A percentile compares a stretch with the other conserved stretches of the same genome.
Conservation (phyloP, 2,888 invertebrate species). For the Oithona nana region DNA sequence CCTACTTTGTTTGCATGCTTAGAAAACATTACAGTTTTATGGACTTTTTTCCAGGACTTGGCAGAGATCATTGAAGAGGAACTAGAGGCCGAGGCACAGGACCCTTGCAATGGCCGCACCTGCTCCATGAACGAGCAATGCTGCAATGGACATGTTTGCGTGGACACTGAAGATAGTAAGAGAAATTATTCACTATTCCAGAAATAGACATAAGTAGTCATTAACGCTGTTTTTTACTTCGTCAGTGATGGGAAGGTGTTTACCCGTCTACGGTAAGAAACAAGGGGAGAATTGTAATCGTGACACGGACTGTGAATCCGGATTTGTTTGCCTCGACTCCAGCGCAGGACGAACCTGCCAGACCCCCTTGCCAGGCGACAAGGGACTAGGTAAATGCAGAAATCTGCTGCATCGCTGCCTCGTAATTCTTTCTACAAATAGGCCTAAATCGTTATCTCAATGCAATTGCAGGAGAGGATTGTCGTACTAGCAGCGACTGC, state of each 20-base stretch:
- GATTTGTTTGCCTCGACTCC: constrained; percentile 49
- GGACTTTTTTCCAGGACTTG: neutral
- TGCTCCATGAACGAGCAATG: constrained; percentile 63
- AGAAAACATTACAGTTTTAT: neutral
- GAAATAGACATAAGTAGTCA: too few species aligned
- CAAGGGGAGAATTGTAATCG: constrained; percentile 61
- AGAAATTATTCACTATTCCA: neutral
- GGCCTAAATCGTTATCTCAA: neutral
- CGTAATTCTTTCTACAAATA: neutral
- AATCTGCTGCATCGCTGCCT: neutral
- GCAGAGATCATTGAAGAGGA: constrained; percentile 26
- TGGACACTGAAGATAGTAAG: constrained; percentile 23
- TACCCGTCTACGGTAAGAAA: constrained; percentile 49
- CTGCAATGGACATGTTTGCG: constrained; percentile 59
- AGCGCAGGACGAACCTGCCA: constrained; percentile 50
- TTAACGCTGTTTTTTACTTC: too few species aligned
- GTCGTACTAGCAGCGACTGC: constrained; percentile 22
- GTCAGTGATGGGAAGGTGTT: constrained; percentile 42
- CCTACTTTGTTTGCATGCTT: neutral
- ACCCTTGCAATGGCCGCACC: constrained; percentile 53
- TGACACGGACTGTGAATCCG: constrained; percentile 66
- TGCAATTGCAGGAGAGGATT: constrained; percentile 22
- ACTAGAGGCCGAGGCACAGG: constrained; percentile 34
- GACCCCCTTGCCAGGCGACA: constrained; percentile 36
- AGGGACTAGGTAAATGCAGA: neutral